Base-by-base conservation (phyloP, 2,888 invertebrate genomes). In the Allophyes oxyacanthae region DNA sequence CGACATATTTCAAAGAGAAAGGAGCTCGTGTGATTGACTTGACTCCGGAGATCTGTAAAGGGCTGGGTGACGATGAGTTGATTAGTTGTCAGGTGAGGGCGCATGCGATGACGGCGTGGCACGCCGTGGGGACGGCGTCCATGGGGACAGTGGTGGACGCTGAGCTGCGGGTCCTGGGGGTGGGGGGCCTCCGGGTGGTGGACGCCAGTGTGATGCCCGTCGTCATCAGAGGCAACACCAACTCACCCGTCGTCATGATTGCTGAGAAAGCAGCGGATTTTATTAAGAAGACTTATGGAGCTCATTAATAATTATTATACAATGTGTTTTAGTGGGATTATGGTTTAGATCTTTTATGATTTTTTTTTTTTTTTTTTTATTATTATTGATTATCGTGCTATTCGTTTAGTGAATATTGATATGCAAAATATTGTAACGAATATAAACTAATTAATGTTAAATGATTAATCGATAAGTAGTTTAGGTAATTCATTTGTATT, bases 191-290 rank as follows among this genome's bases (percentile, higher is more conserved):
- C 55, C 74, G 92, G 9, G 90, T 92, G 30, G 91, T 70, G 6
- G 92, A 93, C 62, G 92, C 92, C 11, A 89, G 91, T 51, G 85
- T 84, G 2, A 89, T 92, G 87, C 90, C 92, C 0, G 67, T 67
- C 11, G 80, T 89, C 0, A 48, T 85, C 1, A 79, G 92, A 4
- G 92, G 90, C 0, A 93, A 92, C 64, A 92, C 91, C 4, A 91
- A 92, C 56, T 87, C 92, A 0, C 89, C 90, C 0, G 89, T 89
- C 6, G 77, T 92, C 6, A 92, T 92, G 92, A 83, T 92, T 33
- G 92, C 91, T 0, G 92, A 92, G 69, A 81, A 78, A 62, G 90
- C 89, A 0, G 89, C 86, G 0, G 84, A 87, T 45, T 87, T 86
- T 43, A 90, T 93, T 25, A 89, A 87, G 62, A 57, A 71, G 2